phyloP scores from a whole-genome alignment of 2,113 vertebrate species.

The Thryonomys swinderianus region DNA sequence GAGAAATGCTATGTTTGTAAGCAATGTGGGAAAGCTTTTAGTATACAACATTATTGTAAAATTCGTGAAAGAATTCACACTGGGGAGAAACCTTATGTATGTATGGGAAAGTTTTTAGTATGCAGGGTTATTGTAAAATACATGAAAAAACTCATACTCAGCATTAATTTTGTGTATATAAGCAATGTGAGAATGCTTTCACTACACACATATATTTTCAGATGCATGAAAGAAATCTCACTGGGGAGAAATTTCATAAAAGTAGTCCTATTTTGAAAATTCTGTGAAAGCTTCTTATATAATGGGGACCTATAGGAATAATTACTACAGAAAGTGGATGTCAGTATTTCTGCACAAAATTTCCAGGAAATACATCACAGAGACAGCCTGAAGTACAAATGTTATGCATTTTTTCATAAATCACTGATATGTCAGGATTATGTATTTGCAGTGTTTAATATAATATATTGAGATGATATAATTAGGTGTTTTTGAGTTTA shows the following conservation, averaged over 20 bases:
- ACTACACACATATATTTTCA: no score
- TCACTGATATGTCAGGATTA: background rate
- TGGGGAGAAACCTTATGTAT: no score
- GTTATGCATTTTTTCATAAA: background rate
- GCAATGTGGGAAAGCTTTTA: no score
- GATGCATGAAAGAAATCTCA: no score
- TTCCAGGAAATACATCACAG: background rate
- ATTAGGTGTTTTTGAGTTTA: background rate
- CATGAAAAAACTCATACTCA: no score
- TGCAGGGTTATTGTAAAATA: no score
- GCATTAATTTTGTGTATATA: no score
- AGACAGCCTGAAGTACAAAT: background rate
- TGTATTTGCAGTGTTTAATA: background rate
- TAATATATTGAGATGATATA: background rate
- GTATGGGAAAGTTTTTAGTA: no score
- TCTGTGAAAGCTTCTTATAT: background rate
- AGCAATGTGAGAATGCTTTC: no score
- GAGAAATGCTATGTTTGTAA: no score
- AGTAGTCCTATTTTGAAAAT: background rate
- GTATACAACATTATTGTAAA: no score
- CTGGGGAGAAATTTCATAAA: background rate
- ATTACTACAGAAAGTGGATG: background rate
- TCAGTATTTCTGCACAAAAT: background rate
- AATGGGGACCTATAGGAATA: background rate
- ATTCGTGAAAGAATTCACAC: no score